Evolutionary conservation across 2,113 vertebrate genomes (phyloP), one percentile per base, ranked within the genome.

Genomic region (Sminthopsis crassicaudata): DNA sequence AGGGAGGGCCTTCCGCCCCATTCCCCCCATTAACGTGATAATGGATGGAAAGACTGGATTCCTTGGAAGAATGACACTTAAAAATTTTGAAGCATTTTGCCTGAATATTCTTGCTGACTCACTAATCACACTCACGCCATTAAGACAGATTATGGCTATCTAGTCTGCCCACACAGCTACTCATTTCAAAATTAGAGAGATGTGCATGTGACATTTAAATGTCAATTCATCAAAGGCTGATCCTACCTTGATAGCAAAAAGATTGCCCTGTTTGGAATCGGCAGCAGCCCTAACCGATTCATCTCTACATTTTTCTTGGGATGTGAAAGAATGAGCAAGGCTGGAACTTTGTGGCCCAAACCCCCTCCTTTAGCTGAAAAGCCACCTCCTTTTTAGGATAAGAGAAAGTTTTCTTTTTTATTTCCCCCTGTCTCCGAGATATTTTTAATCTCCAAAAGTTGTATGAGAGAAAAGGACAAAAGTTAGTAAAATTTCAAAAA

Each of bases 1-100:
- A 89, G 54, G 95, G 92, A 94, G 76, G 89, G 92, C 57, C 91
- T 91, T 90, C 36, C 91, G 91, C 8, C 54, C 19, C 5, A 19
- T 14, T 84, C 95, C 95, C 91, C 89, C 53, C 90, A 93, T 95
- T 96, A 97, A 96, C 94, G 95, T 96, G 93, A 93, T 97, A 96
- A 97, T 93, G 92, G 95, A 96, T 60, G 52, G 91, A 76, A 96
- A 48, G 52, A 92, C 36, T 42, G 93, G 96, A 48, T 50, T 97
- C 93, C 89, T 91, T 91, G 57, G 92, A 93, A 96, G 60, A 96
- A 95, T 95, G 88, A 91, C 23, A 52, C 96, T 95, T 96, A 53
- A 94, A 90, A 95, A 97, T 94, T 91, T 93, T 1, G 26, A 91
- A 95, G 50, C 36, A 42, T 76, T 42, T n/a, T 22, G 67, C 19